Percentiles rank a stretch among this genome's conserved stretches.
Conservation (phyloP, 2,113 vertebrate species). For the Poeciliopsis prolifica region DNA sequence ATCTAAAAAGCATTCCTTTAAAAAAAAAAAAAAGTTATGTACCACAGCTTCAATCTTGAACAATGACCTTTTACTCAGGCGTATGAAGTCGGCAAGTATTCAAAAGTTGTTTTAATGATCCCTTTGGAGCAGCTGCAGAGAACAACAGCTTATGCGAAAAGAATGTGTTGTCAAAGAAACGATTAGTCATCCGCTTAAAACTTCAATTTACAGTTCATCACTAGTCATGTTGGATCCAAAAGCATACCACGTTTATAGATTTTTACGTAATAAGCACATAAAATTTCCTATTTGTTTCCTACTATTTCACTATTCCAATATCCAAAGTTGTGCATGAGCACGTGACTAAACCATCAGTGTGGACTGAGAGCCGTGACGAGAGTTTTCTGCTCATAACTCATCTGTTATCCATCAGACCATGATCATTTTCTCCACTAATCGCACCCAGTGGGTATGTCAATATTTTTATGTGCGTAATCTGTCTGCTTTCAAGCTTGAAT, state of each 20-base stretch:
- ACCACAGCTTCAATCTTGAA: no score
- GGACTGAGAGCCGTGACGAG: neutral
- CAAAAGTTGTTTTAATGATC: neutral
- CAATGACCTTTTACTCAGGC: no score
- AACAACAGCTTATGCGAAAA: neutral
- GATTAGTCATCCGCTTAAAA: neutral
- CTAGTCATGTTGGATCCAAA: neutral
- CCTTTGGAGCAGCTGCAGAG: neutral
- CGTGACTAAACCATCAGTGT: neutral
- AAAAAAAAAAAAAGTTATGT: no score
- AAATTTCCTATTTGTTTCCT: no score
- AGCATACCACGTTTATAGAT: no score
- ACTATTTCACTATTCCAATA: no score
- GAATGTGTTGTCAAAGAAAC: neutral
- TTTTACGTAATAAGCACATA: no score
- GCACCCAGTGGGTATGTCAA: constrained; percentile 10
- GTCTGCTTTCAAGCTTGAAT: constrained; percentile 53
- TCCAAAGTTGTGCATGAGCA: no score
- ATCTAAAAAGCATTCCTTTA: no score
- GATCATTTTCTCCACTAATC: constrained; percentile 18
- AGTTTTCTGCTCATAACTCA: neutral
- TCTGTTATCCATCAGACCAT: constrained; percentile 4
- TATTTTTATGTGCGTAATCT: constrained; percentile 20
- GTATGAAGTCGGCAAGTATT: no score
- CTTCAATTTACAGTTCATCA: neutral